Evolutionary conservation across 2,113 vertebrate species (phyloP).

Genomic region (Thalassarche chlororhynchos): DNA sequence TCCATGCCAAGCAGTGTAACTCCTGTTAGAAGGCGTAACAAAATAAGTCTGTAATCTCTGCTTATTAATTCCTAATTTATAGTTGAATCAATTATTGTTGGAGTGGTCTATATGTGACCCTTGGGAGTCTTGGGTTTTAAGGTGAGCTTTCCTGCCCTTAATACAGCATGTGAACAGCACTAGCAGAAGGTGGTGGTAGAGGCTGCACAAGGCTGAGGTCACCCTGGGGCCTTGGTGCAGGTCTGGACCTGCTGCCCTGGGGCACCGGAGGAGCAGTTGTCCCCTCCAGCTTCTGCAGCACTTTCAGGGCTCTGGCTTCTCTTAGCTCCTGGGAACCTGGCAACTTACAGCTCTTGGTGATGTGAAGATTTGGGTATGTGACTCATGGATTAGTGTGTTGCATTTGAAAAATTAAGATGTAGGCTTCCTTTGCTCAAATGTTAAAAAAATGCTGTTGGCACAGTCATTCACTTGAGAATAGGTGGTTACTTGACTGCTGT

Average conservation of each 20-base stretch:
- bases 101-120: background rate
- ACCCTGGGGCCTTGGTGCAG: no score
- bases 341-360: background rate
- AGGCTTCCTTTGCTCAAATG: background rate
- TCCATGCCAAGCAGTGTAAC: background rate
- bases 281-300: background rate
- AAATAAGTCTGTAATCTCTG: background rate
- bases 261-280: background rate
- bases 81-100: background rate
- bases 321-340: background rate
- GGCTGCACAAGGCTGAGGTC: background rate
- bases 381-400: background rate
- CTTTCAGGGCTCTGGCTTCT: background rate
- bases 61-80: background rate
- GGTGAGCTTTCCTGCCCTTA: background rate
- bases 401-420: background rate
- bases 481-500: background rate
- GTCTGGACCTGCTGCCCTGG: background rate
- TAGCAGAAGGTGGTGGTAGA: background rate
- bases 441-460: background rate
- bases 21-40: background rate
- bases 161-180: background rate
- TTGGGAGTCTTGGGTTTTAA: background rate
- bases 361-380: background rate
- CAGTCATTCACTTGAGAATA: background rate